Base-by-base conservation (phyloP, 2,797 vertebrate genomes). In the Galagoides demidoff region DNA sequence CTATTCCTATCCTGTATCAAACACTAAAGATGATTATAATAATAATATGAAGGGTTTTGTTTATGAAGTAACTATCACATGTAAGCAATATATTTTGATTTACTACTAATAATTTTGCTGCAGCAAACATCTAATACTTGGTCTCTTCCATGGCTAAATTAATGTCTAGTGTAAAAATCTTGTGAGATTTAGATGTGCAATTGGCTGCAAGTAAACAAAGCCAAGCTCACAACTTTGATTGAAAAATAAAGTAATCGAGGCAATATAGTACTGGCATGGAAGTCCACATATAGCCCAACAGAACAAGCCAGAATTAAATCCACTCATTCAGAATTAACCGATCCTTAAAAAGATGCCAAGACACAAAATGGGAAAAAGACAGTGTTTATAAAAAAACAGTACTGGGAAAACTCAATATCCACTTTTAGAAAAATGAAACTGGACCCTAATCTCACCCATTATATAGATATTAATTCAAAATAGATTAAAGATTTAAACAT, bases 121-220 rank as follows among this genome's bases (percentile, higher is more conserved):
- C 43, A 74, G 7, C 17, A 45, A 43, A 84, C 17, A 16, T 82
- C 13, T 77, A 77, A 86, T 19, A 77, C 12, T 86, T 90, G 19
- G 1, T 70, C 93, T 86, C 27, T 92, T 43, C 78, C 88, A 39
- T 52, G 10, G 73, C 0, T 3, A 57, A 61, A 78, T 85, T 79
- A 76, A 92, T 74, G 59, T 93, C 43, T 84, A 85, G 22, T 31
- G 19, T 89, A 89, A 83, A 89, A 90, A 85, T 90, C 6, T 73
- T 93, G 8, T 70, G 70, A 61, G 17, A 82, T 76, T 94, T 89
- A 92, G n/a, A 89, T 34, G 9, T 19, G 13, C 16, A 87, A 12
- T 66, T 22, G 22, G 43, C 61, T 52, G 31, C 52, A 96, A 64
- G 63, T 31, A 85, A 96, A 89, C 16, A 34, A 1, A 94, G 31